Evolutionary conservation across 2,113 vertebrate genomes (phyloP), one percentile per base, ranked within the genome.

Genomic region (Aldabrachelys gigantea): DNA sequence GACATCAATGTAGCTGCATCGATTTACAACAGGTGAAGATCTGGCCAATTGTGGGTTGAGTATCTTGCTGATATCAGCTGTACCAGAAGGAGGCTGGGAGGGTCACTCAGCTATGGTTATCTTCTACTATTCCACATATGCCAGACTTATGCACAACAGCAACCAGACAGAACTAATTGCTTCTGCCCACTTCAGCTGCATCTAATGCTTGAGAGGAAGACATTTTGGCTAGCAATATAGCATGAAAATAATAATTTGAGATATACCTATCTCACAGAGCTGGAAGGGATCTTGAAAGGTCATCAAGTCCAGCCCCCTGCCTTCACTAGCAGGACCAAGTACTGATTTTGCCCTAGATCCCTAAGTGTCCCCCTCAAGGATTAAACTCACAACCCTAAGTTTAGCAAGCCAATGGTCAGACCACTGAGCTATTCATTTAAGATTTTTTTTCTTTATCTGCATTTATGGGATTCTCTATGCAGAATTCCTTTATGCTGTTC

Each of bases 221-320:
- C 52, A 31, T 1, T 2, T 0, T 0, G 57, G 31, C 14, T 86
- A 90, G 47, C 29, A 50, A 5, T 1, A 0, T 0, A 0, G 3
- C 72, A 11, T 1, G 47, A 47, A 47, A 47, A 47, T 47, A 47
- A 47, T 47, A 47, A 47, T 47, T 47, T 47, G 47, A 47, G 47
- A 47, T 47, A 47, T 47, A 47, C 47, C 8, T 47, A 47, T 47
- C 47, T 47, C 47, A 47, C 9, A 47, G 47, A 47, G 47, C 47
- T 47, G 47, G 47, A 47, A 47, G 47, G 47, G 10, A 47, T 9
- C 47, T 47, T 47, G 47, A 47, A 47, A 47, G 10, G 47, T 47
- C 47, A 47, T 47, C 9, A 10, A 47, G 47, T 47, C 47, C 47
- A 47, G 47, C 47, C 9, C 9, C 10, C 47, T 47, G 47, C 47